Evolutionary conservation across 2,888 invertebrate genomes (phyloP), one percentile per base, ranked within the genome.

Genomic region (Rhorus exstirpatorius): DNA sequence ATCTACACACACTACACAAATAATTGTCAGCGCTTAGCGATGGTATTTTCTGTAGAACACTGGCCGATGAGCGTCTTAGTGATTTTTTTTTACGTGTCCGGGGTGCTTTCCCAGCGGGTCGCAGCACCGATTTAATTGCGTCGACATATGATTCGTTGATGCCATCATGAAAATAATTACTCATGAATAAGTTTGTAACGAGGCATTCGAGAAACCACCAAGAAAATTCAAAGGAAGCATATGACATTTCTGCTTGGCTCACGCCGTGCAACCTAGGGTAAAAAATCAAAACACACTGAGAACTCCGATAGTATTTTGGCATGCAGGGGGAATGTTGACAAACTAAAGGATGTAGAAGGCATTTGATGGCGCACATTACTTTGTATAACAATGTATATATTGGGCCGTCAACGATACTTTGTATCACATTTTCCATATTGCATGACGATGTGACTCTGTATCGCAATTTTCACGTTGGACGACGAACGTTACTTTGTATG

Each of bases 21-120:
- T 65, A 65, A 65, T 65, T 17, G 49, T 46, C 31, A 17, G 67
- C 51, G 12, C 35, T 51, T 67, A 51, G 67, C 51, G 21, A 19
- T 67, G 67, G 35, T 46, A 67, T 67, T 67, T 67, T 51, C 51
- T 67, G 51, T 67, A 51, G 19, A 51, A 12, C 67, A 67, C 49
- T 51, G 67, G 67, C 51, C 19, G 67, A 67, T 51, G 67, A 51
- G 31, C 51, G 51, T 51, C 67, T 51, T 67, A 67, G 14, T 19
- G 35, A 67, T 67, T 67, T 6, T 35, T 49, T 67, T 46, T 51
- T 67, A 67, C 19, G 49, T 51, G 31, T 35, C 51, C 67, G 21
- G 51, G 67, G 38, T 67, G 67, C 35, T 67, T 67, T 51, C 19
- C 38, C 51, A 51, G 51, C 51, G 67, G 51, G 35, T 67, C 67